Percentiles rank a stretch among this genome's conserved stretches.
Evolutionary conservation across 1,140 invertebrate species (phyloP).

Genomic region (Drosophila willistoni): DNA sequence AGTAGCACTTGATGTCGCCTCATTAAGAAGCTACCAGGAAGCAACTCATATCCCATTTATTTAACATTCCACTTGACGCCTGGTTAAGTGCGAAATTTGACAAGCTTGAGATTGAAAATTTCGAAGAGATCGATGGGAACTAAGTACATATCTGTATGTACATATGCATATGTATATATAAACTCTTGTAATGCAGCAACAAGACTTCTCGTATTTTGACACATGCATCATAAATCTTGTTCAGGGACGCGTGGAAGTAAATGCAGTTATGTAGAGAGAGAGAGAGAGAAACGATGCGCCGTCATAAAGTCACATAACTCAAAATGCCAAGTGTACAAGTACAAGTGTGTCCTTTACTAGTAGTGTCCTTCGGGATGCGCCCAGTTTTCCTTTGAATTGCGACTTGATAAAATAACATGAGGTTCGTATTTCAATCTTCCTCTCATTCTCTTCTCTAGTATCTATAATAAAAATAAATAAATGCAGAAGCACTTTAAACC

Average conservation of each 20-base stretch:
- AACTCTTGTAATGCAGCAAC: constrained; percentile 24
- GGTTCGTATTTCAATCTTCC: constrained; percentile 63
- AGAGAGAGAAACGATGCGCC: constrained; percentile 31
- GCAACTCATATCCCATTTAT: neutral
- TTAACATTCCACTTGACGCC: constrained; percentile 65
- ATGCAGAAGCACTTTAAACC: constrained; percentile 33
- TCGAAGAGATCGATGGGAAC: constrained; percentile 4
- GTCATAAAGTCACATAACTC: constrained; percentile 74
- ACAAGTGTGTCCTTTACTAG: constrained; percentile 44
- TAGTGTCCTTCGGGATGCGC: constrained; percentile 29
- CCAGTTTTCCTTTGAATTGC: constrained; percentile 72
- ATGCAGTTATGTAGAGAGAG: neutral
- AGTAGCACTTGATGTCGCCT: constrained; percentile 61
- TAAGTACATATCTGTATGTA: neutral
- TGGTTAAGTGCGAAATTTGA: constrained; percentile 70
- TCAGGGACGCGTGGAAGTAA: constrained; percentile 36
- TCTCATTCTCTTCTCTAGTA: neutral
- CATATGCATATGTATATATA: too few relatives aligned
- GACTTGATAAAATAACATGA: constrained; percentile 79
- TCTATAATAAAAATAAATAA: constrained; percentile 65
- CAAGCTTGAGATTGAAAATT: constrained; percentile 28
- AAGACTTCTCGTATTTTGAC: constrained; percentile 72
- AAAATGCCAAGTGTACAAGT: constrained; percentile 27
- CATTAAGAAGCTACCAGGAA: constrained; percentile 67
- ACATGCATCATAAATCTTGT: constrained; percentile 74